Conservation (phyloP, 2,113 vertebrate genomes). For the Rhinolophus ferrumequinum region DNA sequence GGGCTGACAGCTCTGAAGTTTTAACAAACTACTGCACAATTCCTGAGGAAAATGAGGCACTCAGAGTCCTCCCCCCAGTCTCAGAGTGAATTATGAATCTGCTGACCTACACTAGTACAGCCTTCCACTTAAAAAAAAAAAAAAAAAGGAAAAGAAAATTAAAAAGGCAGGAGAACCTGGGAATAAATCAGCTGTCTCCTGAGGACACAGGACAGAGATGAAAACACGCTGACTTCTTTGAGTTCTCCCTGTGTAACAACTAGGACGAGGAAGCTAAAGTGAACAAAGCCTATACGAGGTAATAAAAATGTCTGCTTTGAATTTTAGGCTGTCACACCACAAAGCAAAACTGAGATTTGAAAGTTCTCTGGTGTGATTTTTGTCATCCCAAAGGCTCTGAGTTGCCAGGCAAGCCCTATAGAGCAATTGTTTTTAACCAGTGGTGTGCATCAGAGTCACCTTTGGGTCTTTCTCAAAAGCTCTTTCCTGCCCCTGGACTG, state of each 20-base stretch:
- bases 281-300: conserved; percentile 34
- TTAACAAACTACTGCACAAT: conserved; percentile 59
- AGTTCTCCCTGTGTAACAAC: conserved; percentile 50
- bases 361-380: conserved; percentile 33
- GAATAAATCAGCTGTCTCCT: conserved; percentile 73
- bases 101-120: conserved; percentile 40
- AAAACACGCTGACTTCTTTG: conserved; percentile 69
- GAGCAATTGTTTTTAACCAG: conserved; percentile 42
- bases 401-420: background rate
- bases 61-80: conserved; percentile 8
- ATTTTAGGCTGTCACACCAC: conserved; percentile 26
- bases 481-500: background rate
- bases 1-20: conserved; percentile 34
- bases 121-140: conserved; percentile 60
- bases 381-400: conserved; percentile 22
- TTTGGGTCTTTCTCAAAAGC: background rate
- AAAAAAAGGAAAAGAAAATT: background rate
- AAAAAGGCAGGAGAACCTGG: conserved; percentile 51
- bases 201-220: conserved; percentile 48
- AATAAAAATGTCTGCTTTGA: conserved; percentile 68
- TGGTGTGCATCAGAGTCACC: background rate
- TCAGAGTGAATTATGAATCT: conserved; percentile 69
- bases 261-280: conserved; percentile 39
- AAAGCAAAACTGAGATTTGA: conserved; percentile 54
- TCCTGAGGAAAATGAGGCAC: background rate